phyloP scores from a whole-genome alignment of 1,140 invertebrate species.

The Papilio aristodemus region DNA sequence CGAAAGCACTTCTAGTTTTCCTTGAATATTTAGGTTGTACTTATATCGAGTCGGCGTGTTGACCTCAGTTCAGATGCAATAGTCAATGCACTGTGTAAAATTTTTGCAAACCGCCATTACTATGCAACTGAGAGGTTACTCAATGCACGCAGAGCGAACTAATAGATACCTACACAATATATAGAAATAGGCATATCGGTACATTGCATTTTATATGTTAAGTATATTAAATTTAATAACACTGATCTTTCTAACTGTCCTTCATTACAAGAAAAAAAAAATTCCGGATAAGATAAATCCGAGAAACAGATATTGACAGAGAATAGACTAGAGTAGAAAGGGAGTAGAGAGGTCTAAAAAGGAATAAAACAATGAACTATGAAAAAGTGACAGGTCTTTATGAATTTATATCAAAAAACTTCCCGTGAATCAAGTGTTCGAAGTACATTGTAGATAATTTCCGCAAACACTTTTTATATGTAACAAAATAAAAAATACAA shows the following conservation, averaged over 20 bases:
- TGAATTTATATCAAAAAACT: too few relatives aligned
- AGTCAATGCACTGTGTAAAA: slow-evolving; percentile 49
- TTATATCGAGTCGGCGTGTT: slow-evolving; percentile 41
- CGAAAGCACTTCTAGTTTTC: slow-evolving; percentile 51
- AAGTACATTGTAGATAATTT: background rate
- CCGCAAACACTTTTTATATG: background rate
- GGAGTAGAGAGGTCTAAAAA: too few relatives aligned
- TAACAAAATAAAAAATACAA: background rate
- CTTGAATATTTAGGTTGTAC: slow-evolving; percentile 55
- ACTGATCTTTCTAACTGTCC: too few relatives aligned
- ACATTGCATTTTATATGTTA: background rate
- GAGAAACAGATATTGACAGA: too few relatives aligned
- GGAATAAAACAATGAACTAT: too few relatives aligned
- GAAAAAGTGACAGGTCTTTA: too few relatives aligned
- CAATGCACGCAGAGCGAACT: background rate
- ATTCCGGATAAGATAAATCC: too few relatives aligned
- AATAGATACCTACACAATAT: background rate
- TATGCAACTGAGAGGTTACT: slow-evolving; percentile 37
- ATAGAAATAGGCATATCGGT: background rate
- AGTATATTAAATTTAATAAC: background rate
- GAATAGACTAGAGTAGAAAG: too few relatives aligned
- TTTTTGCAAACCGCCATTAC: slow-evolving; percentile 44
- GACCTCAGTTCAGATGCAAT: slow-evolving; percentile 55
- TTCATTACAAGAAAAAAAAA: too few relatives aligned
- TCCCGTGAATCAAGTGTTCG: too few relatives aligned